A percentile compares a stretch with the other conserved stretches of the same genome.
These are phyloP conservation scores for Reticulitermes speratus DNA, from an alignment of 1,140 invertebrate species.

Conservation along the genomic window DNA sequence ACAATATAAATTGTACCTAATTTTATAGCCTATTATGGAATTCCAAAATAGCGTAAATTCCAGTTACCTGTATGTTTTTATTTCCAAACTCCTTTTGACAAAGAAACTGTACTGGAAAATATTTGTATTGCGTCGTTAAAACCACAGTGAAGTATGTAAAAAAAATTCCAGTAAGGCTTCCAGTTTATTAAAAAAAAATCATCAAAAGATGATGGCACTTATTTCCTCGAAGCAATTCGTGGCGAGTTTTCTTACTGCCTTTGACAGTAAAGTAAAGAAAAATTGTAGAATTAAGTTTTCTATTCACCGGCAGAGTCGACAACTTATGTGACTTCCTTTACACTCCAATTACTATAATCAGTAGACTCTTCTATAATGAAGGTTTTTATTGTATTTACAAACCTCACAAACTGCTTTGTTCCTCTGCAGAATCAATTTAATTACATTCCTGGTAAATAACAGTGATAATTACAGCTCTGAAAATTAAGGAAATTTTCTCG, in stretches of 20 bases:
- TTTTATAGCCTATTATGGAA: no score
- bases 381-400: conserved; percentile 26
- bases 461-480: conserved; percentile 11
- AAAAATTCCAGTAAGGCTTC: neutral
- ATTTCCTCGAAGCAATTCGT: neutral
- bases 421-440: conserved; percentile 21
- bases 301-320: neutral
- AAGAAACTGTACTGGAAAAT: neutral
- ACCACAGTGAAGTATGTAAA: neutral
- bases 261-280: neutral
- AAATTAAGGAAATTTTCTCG: conserved; percentile 9
- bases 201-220: neutral
- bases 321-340: neutral
- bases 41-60: no score
- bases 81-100: neutral
- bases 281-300: neutral
- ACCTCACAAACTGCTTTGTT: conserved; percentile 24
- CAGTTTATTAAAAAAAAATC: neutral
- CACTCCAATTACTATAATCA: neutral
- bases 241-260: neutral
- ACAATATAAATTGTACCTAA: no score
- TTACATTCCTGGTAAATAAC: neutral
- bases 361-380: neutral
- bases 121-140: neutral
- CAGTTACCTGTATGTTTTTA: neutral